Base-by-base conservation (phyloP, 1,140 invertebrate species). In the Sipha flava region DNA sequence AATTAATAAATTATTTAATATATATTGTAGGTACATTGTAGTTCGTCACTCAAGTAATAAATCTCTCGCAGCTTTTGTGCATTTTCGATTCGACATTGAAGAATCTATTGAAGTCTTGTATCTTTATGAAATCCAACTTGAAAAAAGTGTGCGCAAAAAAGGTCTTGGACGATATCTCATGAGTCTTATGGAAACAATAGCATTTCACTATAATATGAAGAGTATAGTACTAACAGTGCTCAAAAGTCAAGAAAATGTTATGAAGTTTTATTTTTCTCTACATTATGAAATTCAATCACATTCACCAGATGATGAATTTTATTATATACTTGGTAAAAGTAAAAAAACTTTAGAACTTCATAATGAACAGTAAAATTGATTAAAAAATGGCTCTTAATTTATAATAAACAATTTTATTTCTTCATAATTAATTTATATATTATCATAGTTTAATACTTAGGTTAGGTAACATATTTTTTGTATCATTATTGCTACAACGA, bases 41-140 rank as follows among this genome's bases (percentile, higher is more conserved):
- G 91, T 89, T 12, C 87, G 86, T 83, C 84, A 86, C 43, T 83
- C 85, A 12, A 83, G 84, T 34, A 83, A 87, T 26, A 84, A 87
- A 2, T 85, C 87, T 81, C 88, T 88, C 31, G 87, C 92, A 37
- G 92, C 89, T 0, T 93, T 92, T 84, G 88, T 90, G 29, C 92
- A 93, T 86, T 95, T 95, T 84, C 87, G 93, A 81, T 95, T 94
- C 87, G 93, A 95, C 84, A 85, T 94, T 82, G 94, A 95, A 84
- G 88, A 91, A 84, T 91, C 89, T 0, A 85, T 89, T 45, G 89
- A 92, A 86, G 92, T 95, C 43, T 84, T 95, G 10, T 95, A 95
- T 85, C 94, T 93, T 85, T 95, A 95, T 86, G 94, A 95, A 86
- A 87, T 95, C 82, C 94, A 95, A 85, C 86, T 95, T 75, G 90